These are phyloP conservation scores for Cotesia congregata DNA, from an alignment of 2,888 invertebrate species.

Conservation along the genomic window DNA sequence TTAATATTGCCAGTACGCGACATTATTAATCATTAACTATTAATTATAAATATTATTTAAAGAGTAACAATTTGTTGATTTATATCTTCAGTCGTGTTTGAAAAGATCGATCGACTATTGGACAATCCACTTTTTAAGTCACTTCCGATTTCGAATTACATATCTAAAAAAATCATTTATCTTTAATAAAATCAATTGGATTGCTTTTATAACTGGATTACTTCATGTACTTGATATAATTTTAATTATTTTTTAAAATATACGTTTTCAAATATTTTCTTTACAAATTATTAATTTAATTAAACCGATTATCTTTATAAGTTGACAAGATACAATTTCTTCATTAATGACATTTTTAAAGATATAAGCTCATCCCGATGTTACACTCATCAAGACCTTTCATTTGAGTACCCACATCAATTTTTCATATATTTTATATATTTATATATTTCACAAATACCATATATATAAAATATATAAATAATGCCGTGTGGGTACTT, in stretches of 20 bases:
- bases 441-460: too few species aligned
- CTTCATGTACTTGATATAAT: neutral
- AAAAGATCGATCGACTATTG: slow-evolving; percentile 47
- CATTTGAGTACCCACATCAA: too few species aligned
- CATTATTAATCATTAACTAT: neutral
- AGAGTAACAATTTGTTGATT: slow-evolving; percentile 16
- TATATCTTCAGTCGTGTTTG: slow-evolving; percentile 17
- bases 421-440: too few species aligned
- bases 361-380: too few species aligned
- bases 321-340: too few species aligned
- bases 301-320: too few species aligned
- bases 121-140: neutral
- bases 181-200: neutral
- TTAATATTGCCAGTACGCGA: neutral
- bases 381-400: too few species aligned
- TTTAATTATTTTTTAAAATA: neutral
- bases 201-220: neutral
- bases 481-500: too few species aligned
- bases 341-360: too few species aligned
- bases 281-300: too few species aligned
- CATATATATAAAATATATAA: too few species aligned
- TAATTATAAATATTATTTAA: slow-evolving; percentile 18
- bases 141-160: neutral
- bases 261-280: neutral
- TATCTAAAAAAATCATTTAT: neutral